Conservation (phyloP, 2,888 invertebrate species). For the Hypolimnas misippus region DNA sequence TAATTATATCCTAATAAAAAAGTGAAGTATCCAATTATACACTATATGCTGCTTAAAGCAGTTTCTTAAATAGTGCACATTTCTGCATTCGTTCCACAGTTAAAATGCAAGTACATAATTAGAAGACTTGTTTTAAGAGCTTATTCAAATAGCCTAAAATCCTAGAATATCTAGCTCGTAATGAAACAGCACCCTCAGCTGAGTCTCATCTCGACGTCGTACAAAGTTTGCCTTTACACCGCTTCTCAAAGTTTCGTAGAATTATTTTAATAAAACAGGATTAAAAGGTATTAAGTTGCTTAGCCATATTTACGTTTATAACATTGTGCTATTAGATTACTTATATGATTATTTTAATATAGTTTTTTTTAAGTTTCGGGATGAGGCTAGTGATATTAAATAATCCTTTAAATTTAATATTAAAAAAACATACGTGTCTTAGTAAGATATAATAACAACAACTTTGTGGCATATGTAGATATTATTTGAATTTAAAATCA, state of each 20-base stretch:
- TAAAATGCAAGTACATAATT: slow-evolving; percentile 27
- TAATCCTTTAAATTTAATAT: no score
- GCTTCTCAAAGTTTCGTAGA: slow-evolving; percentile 50
- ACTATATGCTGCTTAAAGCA: background rate
- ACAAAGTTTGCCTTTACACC: slow-evolving; percentile 49
- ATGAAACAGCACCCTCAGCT: slow-evolving; percentile 55
- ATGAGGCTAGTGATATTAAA: no score
- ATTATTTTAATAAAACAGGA: slow-evolving; percentile 4
- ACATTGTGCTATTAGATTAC: background rate
- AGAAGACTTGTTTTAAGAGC: slow-evolving; percentile 28
- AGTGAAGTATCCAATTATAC: no score
- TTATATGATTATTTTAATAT: no score
- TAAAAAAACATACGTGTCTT: no score
- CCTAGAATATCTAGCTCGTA: slow-evolving; percentile 49
- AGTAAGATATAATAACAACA: no score
- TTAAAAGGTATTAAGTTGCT: background rate
- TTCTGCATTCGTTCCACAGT: slow-evolving; percentile 10
- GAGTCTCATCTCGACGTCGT: slow-evolving; percentile 51
- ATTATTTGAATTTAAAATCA: no score
- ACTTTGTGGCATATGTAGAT: no score
- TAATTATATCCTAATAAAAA: no score
- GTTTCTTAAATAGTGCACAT: background rate
- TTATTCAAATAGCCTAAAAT: slow-evolving; percentile 44
- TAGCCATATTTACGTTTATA: background rate
- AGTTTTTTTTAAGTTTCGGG: no score